Percentiles rank a stretch among this genome's conserved stretches.
Evolutionary conservation across 2,113 vertebrate genomes (phyloP).

Genomic region (Onychostruthus taczanowskii): DNA sequence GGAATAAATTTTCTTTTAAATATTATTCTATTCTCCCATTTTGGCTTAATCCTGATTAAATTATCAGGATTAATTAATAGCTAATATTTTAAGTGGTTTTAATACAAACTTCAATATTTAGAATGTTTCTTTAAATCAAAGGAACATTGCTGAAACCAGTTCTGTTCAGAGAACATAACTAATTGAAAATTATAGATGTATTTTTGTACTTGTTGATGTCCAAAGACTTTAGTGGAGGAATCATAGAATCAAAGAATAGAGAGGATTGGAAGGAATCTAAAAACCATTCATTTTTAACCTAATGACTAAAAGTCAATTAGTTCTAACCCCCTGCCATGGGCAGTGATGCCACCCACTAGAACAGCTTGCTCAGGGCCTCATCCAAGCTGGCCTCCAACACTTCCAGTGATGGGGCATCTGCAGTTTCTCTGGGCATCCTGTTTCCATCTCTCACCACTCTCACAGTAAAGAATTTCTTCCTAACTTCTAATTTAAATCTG

Average conservation of each 20-base stretch:
- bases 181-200: background rate
- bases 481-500: background rate
- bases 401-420: background rate
- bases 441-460: background rate
- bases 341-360: background rate
- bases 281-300: background rate
- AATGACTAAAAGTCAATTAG: background rate
- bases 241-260: background rate
- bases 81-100: background rate
- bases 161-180: background rate
- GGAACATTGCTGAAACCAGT: background rate
- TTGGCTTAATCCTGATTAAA: background rate
- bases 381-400: background rate
- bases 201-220: background rate
- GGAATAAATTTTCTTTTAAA: background rate
- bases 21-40: background rate
- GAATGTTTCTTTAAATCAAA: background rate
- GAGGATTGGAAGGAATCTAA: background rate
- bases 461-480: background rate
- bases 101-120: background rate
- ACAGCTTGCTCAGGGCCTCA: background rate
- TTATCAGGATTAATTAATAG: background rate
- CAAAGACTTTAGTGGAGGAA: background rate
- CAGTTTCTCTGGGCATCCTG: background rate
- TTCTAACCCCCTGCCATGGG: background rate